Evolutionary conservation across 2,888 invertebrate genomes (phyloP), one percentile per base, ranked within the genome.

Genomic region (Aradus depressus): DNA sequence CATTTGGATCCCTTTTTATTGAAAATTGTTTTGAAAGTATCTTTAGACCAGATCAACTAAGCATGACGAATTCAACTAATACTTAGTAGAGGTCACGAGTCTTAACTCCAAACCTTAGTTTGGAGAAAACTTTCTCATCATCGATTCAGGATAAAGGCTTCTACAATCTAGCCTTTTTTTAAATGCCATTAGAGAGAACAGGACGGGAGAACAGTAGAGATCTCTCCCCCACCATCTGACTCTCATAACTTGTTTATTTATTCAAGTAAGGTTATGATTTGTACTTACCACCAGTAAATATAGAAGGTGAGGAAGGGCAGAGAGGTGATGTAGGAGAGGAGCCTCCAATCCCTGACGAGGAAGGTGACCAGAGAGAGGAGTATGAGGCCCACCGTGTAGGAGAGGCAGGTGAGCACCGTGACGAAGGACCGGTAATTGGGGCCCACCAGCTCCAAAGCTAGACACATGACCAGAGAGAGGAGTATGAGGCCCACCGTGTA

Each of bases 401-500:
- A 90, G 50, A 89, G 77, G 62, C 91, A 90, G 0, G 90, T 90
- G 81, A 92, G 81, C 4, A 92, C 86, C 0, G 91, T 91, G 1
- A 91, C 87, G 68, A 91, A 90, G 1, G 90, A 90, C 59, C 92
- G 76, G 67, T 90, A 90, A 63, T 83, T 87, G 16, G 90, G 88
- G 3, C 92, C 92, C 19, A 92, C 91, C 53, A 92, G 68, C 70
- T 93, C 93, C 60, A 92, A 70, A 53, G 90, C 92, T 92, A 65
- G 59, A 75, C 75, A 49, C 57, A 57, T 86, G n/a, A 92, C 79
- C 18, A 79, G 79, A 0, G 91, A 81, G 43, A 92, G 69, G 64
- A 90, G 70, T 68, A 90, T 82, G 57, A 92, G 74, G 2, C 90
- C 90, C 59, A 86, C 72, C 1, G 90, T 90, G 66, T 91, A 92